A percentile compares a stretch with the other conserved stretches of the same genome.
Evolutionary conservation across 2,888 invertebrate species (phyloP).

Genomic region (Eupelmus urozonus): DNA sequence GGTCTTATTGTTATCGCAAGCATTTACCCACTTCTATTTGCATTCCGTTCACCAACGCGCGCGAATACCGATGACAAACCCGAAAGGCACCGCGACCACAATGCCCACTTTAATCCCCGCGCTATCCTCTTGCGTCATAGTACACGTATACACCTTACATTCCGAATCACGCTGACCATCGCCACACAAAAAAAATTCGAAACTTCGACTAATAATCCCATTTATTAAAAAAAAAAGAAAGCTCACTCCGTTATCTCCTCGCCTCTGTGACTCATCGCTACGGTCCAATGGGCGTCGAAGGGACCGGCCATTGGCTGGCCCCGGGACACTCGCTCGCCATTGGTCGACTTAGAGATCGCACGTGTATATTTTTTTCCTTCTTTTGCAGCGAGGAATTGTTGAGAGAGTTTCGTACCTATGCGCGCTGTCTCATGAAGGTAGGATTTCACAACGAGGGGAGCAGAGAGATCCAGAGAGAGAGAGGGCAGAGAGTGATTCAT

Average conservation of each 20-base stretch:
- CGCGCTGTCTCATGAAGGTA: constrained; percentile 56
- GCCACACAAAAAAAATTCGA: not conserved
- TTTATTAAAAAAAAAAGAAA: not conserved
- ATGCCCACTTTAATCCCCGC: not conserved
- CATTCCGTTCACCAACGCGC: too few species aligned
- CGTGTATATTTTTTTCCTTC: constrained; percentile 51
- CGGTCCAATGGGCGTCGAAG: constrained; percentile 66
- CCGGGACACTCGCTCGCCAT: constrained; percentile 58
- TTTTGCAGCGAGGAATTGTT: constrained; percentile 34
- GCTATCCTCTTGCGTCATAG: not conserved
- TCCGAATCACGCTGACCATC: too few species aligned
- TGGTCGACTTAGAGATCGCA: constrained; percentile 63
- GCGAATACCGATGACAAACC: not conserved
- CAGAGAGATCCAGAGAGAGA: not conserved
- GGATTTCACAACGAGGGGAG: constrained; percentile 55
- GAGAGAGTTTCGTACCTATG: constrained; percentile 51
- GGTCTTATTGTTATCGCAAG: too few species aligned
- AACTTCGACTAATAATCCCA: not conserved
- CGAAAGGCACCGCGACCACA: not conserved
- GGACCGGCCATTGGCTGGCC: constrained; percentile 19
- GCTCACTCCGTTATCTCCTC: constrained; percentile 13
- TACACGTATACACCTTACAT: not conserved
- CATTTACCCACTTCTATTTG: too few species aligned
- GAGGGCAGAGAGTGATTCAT: constrained; percentile 54
- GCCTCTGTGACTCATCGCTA: constrained; percentile 65